A percentile compares a stretch with the other conserved stretches of the same genome.
These are phyloP conservation scores for Apotomis betuletana DNA, from an alignment of 2,888 invertebrate genomes.

Conservation along the genomic window DNA sequence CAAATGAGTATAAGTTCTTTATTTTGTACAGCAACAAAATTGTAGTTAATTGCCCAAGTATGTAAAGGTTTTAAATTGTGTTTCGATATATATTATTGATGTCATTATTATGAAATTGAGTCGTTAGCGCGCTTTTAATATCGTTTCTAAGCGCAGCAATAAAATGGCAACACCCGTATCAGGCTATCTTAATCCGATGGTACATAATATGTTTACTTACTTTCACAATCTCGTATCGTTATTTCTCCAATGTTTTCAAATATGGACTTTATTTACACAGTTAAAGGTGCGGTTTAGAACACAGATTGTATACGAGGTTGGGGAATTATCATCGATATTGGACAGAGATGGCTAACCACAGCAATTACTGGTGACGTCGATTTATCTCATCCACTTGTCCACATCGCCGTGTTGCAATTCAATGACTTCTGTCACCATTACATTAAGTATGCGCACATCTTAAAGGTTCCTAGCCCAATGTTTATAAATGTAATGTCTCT, in stretches of 20 bases:
- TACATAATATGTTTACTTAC: not conserved
- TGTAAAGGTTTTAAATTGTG: no score
- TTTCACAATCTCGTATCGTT: not conserved
- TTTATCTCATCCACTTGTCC: slow-evolving; percentile 31
- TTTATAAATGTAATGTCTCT: slow-evolving; percentile 15
- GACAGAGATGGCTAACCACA: slow-evolving; percentile 25
- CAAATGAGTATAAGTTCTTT: no score
- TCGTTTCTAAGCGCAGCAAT: not conserved
- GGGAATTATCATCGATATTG: slow-evolving; percentile 14
- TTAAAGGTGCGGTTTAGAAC: not conserved
- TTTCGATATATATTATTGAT: not conserved
- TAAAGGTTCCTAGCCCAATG: slow-evolving; percentile 12
- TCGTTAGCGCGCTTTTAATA: slow-evolving; percentile 4
- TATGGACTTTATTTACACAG: not conserved
- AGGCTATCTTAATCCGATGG: slow-evolving; percentile 24
- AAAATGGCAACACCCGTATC: slow-evolving; percentile 19
- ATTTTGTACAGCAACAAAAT: no score
- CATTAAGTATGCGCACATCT: slow-evolving; percentile 21
- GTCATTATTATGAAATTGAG: not conserved
- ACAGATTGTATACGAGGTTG: not conserved
- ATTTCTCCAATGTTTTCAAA: not conserved
- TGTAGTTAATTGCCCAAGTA: no score
- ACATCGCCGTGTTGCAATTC: slow-evolving; percentile 35
- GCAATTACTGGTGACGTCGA: slow-evolving; percentile 27
- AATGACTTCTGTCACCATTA: slow-evolving; percentile 30